Evolutionary conservation across 2,888 invertebrate species (phyloP), one percentile per base, ranked within the genome.

Genomic region (Coelogynopora nodosa): DNA sequence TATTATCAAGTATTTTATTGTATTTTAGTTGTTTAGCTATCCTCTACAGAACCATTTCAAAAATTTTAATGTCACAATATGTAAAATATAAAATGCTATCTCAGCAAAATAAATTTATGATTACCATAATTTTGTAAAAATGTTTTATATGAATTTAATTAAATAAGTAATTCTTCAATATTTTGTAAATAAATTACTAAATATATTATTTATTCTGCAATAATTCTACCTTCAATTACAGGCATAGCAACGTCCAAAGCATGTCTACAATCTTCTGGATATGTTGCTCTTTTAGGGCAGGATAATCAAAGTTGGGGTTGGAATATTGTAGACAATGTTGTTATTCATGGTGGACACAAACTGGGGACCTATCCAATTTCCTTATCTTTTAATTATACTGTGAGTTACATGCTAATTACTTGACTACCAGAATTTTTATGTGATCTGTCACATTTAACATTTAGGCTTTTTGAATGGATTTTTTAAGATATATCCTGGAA

Each of bases 291-390:
- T 87, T 93, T 98, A 88, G 98, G 98, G 30, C 95, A 96, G 0
- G 97, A 98, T 93, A 96, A 97, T 91, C 95, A 98, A 92, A 97
- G 97, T 90, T 99, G 98, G 98, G 98, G 98, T 18, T 98, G 98
- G 98, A 98, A 98, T 94, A 94, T 99, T 90, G 98, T 98, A 84
- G 98, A 98, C 93, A 98, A 98, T 93, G 95, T 96, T 93, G 94
- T 98, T 89, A 93, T 98, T 90, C 98, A 99, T 92, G 97, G 97
- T 93, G 98, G 98, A 86, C 96, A 18, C 49, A 5, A 49, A 49
- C 5, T 49, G 18, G 49, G 49, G 5, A 49, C 10, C 18, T 49
- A 49, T 49, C 49, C 49, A 13, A 49, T 49, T 18, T 49, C 18
- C 49, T 49, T 49, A 49, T 18, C 49, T 18, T 49, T 49, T 18